These are phyloP conservation scores for Lagria hirta DNA, from an alignment of 2,888 invertebrate genomes.

Conservation along the genomic window DNA sequence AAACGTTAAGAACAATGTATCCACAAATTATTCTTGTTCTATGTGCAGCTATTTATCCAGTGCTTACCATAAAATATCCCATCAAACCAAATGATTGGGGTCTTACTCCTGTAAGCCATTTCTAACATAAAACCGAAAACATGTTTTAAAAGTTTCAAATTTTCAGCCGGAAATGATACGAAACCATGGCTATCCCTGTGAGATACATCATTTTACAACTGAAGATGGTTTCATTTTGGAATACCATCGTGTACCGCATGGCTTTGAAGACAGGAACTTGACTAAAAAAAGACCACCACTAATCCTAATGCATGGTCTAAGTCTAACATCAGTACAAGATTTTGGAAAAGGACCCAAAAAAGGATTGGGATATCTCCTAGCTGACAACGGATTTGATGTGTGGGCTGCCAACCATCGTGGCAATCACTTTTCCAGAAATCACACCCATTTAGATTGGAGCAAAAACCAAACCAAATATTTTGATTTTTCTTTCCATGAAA, in stretches of 20 bases:
- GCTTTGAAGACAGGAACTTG: too few species aligned
- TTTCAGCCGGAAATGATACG: conserved; percentile 56
- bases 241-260: conserved; percentile 69
- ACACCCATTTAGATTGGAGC: conserved; percentile 53
- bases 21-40: too few species aligned
- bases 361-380: conserved; percentile 35
- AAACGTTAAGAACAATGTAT: too few species aligned
- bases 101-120: too few species aligned
- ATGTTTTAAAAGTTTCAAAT: too few species aligned
- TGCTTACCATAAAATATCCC: too few species aligned
- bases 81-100: too few species aligned
- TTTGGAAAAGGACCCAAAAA: conserved; percentile 23
- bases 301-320: conserved; percentile 54
- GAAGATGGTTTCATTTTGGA: conserved; percentile 76
- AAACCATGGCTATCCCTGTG: conserved; percentile 66
- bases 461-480: too few species aligned
- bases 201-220: conserved; percentile 66
- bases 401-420: conserved; percentile 79
- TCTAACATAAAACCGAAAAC: too few species aligned
- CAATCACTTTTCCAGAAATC: conserved; percentile 61
- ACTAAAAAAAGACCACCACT: conserved; percentile 51
- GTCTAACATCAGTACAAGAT: conserved; percentile 26
- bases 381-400: conserved; percentile 45
- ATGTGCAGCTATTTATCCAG: too few species aligned
- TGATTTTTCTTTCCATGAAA: conserved; percentile 9